Conservation (phyloP, 37 sponge, comb jelly and placozoan species). For the Sycon ciliatum region DNA sequence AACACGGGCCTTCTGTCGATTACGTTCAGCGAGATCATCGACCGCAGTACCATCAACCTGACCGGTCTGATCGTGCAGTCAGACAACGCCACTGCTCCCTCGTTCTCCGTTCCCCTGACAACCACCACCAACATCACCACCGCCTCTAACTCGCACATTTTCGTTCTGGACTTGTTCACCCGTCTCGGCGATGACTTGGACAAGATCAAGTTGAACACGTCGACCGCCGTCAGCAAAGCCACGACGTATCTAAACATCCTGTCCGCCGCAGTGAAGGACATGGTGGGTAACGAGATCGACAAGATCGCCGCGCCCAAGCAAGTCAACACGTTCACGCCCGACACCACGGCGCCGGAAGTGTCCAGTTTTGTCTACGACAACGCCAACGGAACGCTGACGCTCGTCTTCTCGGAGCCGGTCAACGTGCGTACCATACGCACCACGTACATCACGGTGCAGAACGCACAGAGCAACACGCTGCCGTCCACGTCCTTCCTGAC, state of each 20-base stretch:
- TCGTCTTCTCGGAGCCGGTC: constrained; percentile 65
- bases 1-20: constrained; percentile 46
- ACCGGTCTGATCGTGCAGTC: too few relatives aligned
- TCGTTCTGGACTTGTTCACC: too few relatives aligned
- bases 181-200: constrained; percentile 62
- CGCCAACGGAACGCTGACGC: constrained; percentile 24
- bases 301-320: background rate
- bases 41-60: background rate
- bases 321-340: constrained; percentile 33
- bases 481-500: background rate
- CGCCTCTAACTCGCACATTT: too few relatives aligned
- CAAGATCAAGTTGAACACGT: constrained; percentile 52
- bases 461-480: background rate
- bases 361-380: background rate
- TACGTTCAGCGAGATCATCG: constrained; percentile 47
- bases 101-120: too few relatives aligned
- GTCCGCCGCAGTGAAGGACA: background rate
- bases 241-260: background rate
- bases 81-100: too few relatives aligned
- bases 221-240: background rate
- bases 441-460: background rate
- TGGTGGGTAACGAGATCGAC: background rate
- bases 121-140: too few relatives aligned
- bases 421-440: constrained; percentile 32
- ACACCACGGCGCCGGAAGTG: constrained; percentile 37